Conservation (phyloP, 2,888 invertebrate species). For the Boloria selene region DNA sequence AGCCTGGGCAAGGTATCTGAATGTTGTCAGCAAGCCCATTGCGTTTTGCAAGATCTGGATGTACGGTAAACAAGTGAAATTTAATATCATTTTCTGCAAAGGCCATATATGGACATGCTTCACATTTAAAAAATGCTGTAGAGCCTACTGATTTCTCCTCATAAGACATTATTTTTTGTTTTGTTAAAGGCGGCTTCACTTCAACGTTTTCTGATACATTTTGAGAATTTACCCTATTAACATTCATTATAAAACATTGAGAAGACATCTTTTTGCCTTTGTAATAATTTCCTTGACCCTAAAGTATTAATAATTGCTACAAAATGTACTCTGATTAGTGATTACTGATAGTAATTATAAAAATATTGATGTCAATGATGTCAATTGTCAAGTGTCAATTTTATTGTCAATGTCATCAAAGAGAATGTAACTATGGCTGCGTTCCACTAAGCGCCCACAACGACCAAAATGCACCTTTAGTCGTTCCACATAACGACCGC, state of each 20-base stretch:
- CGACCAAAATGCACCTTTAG: too few relatives aligned
- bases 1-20: conserved; percentile 85
- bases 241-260: conserved; percentile 56
- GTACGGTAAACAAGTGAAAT: conserved; percentile 76
- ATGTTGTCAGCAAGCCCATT: conserved; percentile 79
- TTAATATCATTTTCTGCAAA: conserved; percentile 78
- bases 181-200: conserved; percentile 51
- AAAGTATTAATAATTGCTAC: not conserved
- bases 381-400: conserved; percentile 8
- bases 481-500: too few relatives aligned
- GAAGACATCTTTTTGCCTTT: conserved; percentile 45
- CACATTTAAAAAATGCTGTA: conserved; percentile 79
- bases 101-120: conserved; percentile 80
- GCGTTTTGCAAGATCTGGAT: conserved; percentile 74
- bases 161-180: conserved; percentile 75
- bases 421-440: too few relatives aligned
- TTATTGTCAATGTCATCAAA: not conserved
- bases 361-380: too few relatives aligned
- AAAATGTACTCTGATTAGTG: not conserved
- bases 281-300: not conserved
- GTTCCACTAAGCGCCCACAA: too few relatives aligned
- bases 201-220: conserved; percentile 43
- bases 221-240: conserved; percentile 50
- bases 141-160: conserved; percentile 77
- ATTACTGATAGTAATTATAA: conserved; percentile 8